phyloP scores from a whole-genome alignment of 2,113 vertebrate species.

The Hyperopisus bebe region DNA sequence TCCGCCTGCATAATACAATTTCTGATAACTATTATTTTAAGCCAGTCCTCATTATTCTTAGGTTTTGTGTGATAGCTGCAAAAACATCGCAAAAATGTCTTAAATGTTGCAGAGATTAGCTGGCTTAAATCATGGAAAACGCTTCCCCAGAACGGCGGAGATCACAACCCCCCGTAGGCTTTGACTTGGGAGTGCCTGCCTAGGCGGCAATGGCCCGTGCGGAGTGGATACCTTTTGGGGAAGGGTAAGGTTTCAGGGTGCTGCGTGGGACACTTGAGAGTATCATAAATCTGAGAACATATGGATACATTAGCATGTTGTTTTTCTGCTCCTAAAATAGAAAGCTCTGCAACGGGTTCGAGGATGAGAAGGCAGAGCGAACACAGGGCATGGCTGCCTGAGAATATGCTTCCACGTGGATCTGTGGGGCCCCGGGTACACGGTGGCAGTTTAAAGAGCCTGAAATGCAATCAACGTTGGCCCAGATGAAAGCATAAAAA shows the following conservation, averaged over 20 bases:
- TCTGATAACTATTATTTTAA: not conserved
- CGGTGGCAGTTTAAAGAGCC: constrained; percentile 34
- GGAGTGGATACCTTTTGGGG: not conserved
- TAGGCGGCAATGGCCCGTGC: not conserved
- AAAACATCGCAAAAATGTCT: not conserved
- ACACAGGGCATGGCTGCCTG: not conserved
- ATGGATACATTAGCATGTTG: not conserved
- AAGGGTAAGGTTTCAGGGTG: not conserved
- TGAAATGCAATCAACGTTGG: constrained; percentile 38
- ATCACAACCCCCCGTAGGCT: not conserved
- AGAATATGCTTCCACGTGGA: not conserved
- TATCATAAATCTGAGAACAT: not conserved
- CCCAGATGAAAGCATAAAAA: constrained; percentile 51
- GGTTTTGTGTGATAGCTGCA: not conserved
- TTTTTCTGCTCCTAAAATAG: not conserved
- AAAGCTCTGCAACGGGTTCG: not conserved
- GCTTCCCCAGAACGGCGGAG: not conserved
- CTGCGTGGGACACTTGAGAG: not conserved
- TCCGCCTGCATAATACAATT: not conserved
- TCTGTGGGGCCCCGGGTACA: not conserved
- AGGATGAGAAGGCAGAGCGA: not conserved
- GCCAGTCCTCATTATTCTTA: not conserved
- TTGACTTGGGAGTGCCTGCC: not conserved
- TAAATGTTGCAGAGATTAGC: not conserved
- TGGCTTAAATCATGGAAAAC: not conserved